phyloP scores from a whole-genome alignment of 2,113 vertebrate genomes.

The Saimiri boliviensis region DNA sequence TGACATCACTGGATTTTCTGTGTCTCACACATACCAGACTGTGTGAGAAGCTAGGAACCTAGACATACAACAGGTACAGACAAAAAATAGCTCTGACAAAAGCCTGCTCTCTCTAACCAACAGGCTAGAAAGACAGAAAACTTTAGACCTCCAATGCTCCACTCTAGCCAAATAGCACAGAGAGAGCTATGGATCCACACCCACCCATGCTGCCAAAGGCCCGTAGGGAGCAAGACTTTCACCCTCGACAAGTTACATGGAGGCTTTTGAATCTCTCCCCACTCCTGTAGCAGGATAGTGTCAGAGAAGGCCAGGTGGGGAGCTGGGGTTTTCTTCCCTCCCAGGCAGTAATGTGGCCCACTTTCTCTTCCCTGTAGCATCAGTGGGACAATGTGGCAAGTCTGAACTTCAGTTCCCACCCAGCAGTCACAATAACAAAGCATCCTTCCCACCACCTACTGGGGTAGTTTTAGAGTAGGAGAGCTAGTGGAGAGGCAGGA shows the following conservation, averaged over 20 bases:
- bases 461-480: neutral
- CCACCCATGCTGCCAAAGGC: neutral
- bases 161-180: neutral
- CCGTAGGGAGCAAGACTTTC: neutral
- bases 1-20: neutral
- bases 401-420: neutral
- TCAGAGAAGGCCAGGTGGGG: neutral
- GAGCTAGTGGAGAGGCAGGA: neutral
- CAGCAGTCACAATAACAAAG: neutral
- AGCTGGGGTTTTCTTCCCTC: neutral
- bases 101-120: neutral
- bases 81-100: neutral
- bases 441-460: neutral
- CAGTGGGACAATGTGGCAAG: neutral
- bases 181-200: neutral
- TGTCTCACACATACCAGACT: neutral
- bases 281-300: neutral
- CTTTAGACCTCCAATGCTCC: neutral
- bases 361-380: neutral
- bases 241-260: neutral
- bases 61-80: neutral
- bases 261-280: neutral
- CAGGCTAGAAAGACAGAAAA: neutral
- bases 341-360: neutral
- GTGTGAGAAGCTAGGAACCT: neutral